Evolutionary conservation across 2,113 vertebrate genomes (phyloP).

Genomic region (Tonatia bakeri): DNA sequence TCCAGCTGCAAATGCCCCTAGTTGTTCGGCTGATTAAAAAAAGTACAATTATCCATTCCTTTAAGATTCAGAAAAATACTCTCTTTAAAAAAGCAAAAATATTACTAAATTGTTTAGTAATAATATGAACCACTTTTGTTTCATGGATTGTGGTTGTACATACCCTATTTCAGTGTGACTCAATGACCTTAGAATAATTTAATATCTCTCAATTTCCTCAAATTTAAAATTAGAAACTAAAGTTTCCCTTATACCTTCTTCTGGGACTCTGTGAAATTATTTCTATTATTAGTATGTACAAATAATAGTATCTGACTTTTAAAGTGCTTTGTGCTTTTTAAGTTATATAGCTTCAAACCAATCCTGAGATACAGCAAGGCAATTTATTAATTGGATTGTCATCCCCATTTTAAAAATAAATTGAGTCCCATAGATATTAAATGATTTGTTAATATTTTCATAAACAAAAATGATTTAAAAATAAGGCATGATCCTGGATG

Average conservation of each 20-base stretch:
- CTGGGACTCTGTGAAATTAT: not conserved
- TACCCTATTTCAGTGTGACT: not conserved
- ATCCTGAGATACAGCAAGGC: not conserved
- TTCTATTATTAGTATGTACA: slow-evolving; percentile 16
- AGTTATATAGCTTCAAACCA: not conserved
- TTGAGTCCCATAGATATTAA: slow-evolving; percentile 5
- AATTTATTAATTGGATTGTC: not conserved
- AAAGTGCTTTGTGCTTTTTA: slow-evolving; percentile 1
- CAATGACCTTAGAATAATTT: not conserved
- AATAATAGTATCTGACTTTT: slow-evolving; percentile 20
- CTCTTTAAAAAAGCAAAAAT: slow-evolving; percentile 33
- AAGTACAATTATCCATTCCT: not conserved
- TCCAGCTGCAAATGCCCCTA: slow-evolving; percentile 92
- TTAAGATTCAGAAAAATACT: not conserved
- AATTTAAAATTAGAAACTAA: slow-evolving; percentile 23
- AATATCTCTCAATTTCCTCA: not conserved
- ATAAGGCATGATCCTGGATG: not conserved
- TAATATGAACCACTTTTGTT: not conserved
- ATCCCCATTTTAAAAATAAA: slow-evolving; percentile 21
- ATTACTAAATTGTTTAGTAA: not conserved
- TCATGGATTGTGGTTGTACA: not conserved
- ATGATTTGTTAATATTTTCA: slow-evolving; percentile 21
- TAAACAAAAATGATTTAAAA: slow-evolving; percentile 4
- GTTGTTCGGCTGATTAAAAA: slow-evolving; percentile 84
- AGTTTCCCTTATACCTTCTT: not conserved